phyloP scores from a whole-genome alignment of 2,888 invertebrate genomes.

The Anticlea derivata region DNA sequence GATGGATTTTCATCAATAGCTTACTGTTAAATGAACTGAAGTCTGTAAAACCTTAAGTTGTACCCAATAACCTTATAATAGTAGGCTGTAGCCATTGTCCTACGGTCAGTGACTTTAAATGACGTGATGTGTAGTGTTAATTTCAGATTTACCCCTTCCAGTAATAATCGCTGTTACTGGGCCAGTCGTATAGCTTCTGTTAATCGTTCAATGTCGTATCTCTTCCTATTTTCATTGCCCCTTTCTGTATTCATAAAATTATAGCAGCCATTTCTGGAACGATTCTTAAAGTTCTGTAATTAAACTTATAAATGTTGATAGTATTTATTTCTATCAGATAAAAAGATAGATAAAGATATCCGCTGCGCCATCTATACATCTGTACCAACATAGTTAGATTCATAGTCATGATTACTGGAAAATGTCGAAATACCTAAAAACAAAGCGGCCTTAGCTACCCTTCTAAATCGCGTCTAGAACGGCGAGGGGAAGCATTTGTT shows the following conservation, averaged over 20 bases:
- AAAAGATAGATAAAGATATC: too few relatives aligned
- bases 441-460: slow-evolving; percentile 1
- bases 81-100: not conserved
- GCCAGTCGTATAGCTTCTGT: not conserved
- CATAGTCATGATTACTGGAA: too few relatives aligned
- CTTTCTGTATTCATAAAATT: slow-evolving; percentile 13
- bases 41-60: not conserved
- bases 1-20: too few relatives aligned
- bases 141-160: not conserved
- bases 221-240: slow-evolving; percentile 9
- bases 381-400: too few relatives aligned
- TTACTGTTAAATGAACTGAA: not conserved
- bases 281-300: not conserved
- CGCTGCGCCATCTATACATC: too few relatives aligned
- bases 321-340: too few relatives aligned
- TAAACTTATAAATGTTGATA: not conserved
- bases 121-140: not conserved
- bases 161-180: not conserved
- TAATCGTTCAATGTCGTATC: slow-evolving; percentile 13
- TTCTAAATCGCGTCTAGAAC: slow-evolving; percentile 24
- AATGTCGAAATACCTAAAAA: too few relatives aligned
- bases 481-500: slow-evolving; percentile 19
- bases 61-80: not conserved
- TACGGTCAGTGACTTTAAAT: slow-evolving; percentile 9
- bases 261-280: not conserved